Percentiles rank a stretch among this genome's conserved stretches.
Evolutionary conservation across 1,140 invertebrate species (phyloP).

Genomic region (Drosophila ficusphila): DNA sequence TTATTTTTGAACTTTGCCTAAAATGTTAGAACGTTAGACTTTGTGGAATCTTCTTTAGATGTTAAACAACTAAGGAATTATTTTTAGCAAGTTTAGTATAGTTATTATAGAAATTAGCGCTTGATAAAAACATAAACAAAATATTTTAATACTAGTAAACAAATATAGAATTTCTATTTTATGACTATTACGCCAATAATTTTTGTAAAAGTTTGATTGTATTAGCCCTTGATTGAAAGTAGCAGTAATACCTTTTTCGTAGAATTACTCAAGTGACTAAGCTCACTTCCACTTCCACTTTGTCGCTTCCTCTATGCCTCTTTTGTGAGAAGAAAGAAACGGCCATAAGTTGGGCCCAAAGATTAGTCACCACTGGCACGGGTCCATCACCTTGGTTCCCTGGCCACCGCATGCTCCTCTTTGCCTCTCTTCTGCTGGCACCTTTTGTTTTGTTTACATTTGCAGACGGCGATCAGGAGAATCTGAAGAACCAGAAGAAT

Average conservation of each 20-base stretch:
- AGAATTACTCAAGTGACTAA: constrained; percentile 64
- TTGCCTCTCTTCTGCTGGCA: constrained; percentile 21
- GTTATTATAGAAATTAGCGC: too few relatives aligned
- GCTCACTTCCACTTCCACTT: constrained; percentile 72
- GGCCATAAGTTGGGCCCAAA: constrained; percentile 15
- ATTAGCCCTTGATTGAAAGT: neutral
- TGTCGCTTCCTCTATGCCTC: constrained; percentile 57
- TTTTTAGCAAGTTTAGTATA: too few relatives aligned
- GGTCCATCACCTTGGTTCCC: constrained; percentile 61
- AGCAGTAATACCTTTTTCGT: constrained; percentile 37
- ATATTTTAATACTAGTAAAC: neutral
- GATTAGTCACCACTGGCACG: constrained; percentile 74
- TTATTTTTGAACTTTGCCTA: neutral
- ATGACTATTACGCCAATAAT: neutral
- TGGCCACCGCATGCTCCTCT: neutral
- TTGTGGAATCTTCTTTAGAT: too few relatives aligned
- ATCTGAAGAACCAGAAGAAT: neutral
- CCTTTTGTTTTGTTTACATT: constrained; percentile 75
- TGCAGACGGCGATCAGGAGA: constrained; percentile 55
- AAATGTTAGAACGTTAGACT: too few relatives aligned
- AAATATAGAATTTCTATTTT: neutral
- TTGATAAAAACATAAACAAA: neutral
- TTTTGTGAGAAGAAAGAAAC: constrained; percentile 49
- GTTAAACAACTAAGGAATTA: too few relatives aligned
- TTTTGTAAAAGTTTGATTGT: neutral